phyloP scores from a whole-genome alignment of 2,797 vertebrate genomes.

The Picus viridis region DNA sequence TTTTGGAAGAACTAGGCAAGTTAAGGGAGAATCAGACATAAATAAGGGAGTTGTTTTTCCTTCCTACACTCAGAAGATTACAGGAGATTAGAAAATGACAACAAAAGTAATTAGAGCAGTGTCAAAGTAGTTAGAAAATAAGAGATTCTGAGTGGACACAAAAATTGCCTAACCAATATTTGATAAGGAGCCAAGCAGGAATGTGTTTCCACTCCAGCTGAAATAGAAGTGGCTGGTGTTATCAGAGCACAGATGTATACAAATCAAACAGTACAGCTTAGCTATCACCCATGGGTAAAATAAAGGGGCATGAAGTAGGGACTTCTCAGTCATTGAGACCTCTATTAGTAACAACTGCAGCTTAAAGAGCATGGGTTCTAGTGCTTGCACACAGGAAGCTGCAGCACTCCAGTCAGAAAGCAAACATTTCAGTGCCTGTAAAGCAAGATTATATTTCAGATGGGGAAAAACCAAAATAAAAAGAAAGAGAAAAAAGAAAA shows the following conservation, averaged over 20 bases:
- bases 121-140: conserved; percentile 28
- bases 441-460: background rate
- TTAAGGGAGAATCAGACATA: background rate
- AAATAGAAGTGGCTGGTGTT: conserved; percentile 41
- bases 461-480: background rate
- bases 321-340: conserved; percentile 61
- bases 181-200: conserved; percentile 12
- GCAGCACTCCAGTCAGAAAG: conserved; percentile 11
- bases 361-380: background rate
- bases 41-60: conserved; percentile 37
- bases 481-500: no score
- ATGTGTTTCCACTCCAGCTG: conserved; percentile 17
- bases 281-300: conserved; percentile 49
- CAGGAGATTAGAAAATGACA: conserved; percentile 32
- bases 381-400: conserved; percentile 26
- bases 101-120: background rate
- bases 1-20: conserved; percentile 12
- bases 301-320: conserved; percentile 61
- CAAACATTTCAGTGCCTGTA: background rate
- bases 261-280: conserved; percentile 60
- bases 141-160: conserved; percentile 13
- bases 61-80: conserved; percentile 11
- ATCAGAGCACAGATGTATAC: conserved; percentile 50
- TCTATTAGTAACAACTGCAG: conserved; percentile 58
- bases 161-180: conserved; percentile 1